Base-by-base conservation (phyloP, 1,140 invertebrate genomes). In the Latrodectus geometricus region DNA sequence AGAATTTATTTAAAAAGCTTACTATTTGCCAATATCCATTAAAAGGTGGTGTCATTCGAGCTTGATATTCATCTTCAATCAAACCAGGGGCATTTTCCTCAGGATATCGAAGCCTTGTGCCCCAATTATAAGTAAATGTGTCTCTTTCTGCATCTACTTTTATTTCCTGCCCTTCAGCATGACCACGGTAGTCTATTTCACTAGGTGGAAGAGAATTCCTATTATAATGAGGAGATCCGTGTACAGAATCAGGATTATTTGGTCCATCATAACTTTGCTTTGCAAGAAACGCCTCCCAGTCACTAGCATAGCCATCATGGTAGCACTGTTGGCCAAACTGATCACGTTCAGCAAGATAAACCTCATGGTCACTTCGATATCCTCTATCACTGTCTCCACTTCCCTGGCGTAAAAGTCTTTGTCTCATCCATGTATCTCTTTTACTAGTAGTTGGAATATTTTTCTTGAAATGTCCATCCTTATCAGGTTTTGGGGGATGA, bases 261-360 rank as follows among this genome's bases (percentile, higher is more conserved):
- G 81, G 56, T 21, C n/a, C 52, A 15, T n/a, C 52, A 20, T 78
- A 86, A 72, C 50, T 77, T 15, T 87, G 85, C 56, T 87, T 87
- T 8, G 85, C 77, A 12, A 87, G 77, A 48, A 85, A 80, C 8
- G 80, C 66, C 73, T 87, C 69, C 82, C 79, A 89, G 89, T 89
- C 90, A 93, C 92, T 88, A 93, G 93, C 75, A 91, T 93, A 76
- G 92, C 93, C 90, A 94, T 94, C 89, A 94, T 61, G 91, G 91
- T 78, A 83, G n/a, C 68, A 48, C 54, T 52, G 69, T 23, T 69
- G 75, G 21, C 77, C 75, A 81, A 78, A 86, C 20, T 85, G 81
- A 65, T 87, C 81, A 15, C 75, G 72, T 21, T 88, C 86, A 14
- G 79, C 56, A 15, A 87, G 56, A 65, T 87, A 87, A 9, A 87